Evolutionary conservation across 2,888 invertebrate genomes (phyloP), one percentile per base, ranked within the genome.

Genomic region (Leptopterna dolabrata): DNA sequence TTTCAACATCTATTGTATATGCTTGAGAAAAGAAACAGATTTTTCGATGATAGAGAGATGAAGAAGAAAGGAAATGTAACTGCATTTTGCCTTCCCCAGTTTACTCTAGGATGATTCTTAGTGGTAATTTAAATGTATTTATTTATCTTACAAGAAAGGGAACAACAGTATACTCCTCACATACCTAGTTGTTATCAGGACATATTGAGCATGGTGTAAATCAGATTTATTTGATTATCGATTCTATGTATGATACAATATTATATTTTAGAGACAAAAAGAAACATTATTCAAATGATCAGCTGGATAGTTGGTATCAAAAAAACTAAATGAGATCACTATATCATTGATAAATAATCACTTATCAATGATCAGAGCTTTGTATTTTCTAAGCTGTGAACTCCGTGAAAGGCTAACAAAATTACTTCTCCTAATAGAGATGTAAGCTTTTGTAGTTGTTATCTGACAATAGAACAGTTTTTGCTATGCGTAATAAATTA

Each of bases 141-240:
- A 73, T 73, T n/a, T 73, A 24, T 73, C 73, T 70, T 70, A 73
- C 73, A 73, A 73, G 30, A 81, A 45, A 81, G 81, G 81, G 81
- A 81, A 81, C 81, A 81, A 81, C 81, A 51, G 81, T 81, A 81
- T 81, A 81, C 81, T 81, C 81, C 51, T 81, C 45, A 47, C 81
- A 29, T 81, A 47, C 81, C 11, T 81, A 81, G 81, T 73, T 47
- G 55, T 51, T 41, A 76, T 41, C 43, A 43, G 27, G 81, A 29
- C 19, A 81, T 47, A 51, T 81, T 51, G 81, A 81, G 45, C 47
- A 51, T 81, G 81, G 51, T 51, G 27, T 55, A 45, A 47, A 81
- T 81, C 13, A 81, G 47, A 27, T 51, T 51, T 51, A 51, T 47
- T 51, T 81, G 81, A 51, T n/a, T 81, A 51, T 81, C 19, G 30